A percentile compares a stretch with the other conserved stretches of the same genome.
Evolutionary conservation across 2,797 vertebrate genomes (phyloP).

Genomic region (Pachyuromys duprasi): DNA sequence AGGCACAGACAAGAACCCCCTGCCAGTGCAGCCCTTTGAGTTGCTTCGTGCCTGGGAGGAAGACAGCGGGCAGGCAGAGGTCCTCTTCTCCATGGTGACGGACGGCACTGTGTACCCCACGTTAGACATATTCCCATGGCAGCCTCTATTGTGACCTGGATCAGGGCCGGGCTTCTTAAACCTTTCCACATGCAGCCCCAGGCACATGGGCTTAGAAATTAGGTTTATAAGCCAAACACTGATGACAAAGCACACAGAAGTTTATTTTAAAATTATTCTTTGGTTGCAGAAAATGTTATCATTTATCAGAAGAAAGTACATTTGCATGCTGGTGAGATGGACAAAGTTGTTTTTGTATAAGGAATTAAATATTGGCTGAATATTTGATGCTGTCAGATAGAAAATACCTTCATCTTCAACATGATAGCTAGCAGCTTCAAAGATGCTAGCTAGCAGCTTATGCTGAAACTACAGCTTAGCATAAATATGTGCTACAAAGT

Average conservation of each 20-base stretch:
- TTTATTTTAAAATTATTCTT: background rate
- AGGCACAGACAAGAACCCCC: background rate
- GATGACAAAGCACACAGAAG: background rate
- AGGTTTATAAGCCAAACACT: background rate
- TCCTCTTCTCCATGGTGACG: background rate
- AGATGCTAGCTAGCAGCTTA: background rate
- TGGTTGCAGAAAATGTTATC: background rate
- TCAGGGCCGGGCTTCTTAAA: background rate
- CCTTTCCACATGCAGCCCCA: background rate
- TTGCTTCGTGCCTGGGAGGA: background rate
- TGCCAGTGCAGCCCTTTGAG: fast-evolving
- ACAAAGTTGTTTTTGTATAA: background rate
- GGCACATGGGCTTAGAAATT: background rate
- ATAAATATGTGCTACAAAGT: background rate
- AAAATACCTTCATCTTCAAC: background rate
- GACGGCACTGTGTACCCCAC: background rate
- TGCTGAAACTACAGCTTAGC: background rate
- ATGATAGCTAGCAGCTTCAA: too few relatives aligned
- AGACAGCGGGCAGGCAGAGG: background rate
- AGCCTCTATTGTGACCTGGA: background rate
- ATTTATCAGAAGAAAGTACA: background rate
- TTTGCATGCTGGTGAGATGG: background rate
- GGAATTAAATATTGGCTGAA: background rate
- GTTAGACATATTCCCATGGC: background rate
- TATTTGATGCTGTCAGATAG: background rate